These are phyloP conservation scores for Entomobrya multifasciata DNA, from an alignment of 2,888 invertebrate species.

Conservation along the genomic window DNA sequence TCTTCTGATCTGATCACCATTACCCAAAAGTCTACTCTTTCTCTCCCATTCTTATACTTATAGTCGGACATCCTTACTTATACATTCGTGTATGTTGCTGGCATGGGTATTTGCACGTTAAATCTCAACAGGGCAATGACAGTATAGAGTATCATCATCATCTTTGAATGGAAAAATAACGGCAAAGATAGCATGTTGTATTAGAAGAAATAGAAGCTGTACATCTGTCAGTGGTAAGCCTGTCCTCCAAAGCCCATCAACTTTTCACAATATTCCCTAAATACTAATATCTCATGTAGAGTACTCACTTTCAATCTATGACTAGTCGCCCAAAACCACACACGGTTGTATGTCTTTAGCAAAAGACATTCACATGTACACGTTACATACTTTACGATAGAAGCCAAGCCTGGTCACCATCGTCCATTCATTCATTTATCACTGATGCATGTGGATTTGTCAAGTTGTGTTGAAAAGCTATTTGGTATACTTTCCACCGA, in stretches of 20 bases:
- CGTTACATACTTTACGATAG: neutral
- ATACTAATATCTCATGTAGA: slow-evolving; percentile 79
- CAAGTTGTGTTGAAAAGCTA: slow-evolving; percentile 21
- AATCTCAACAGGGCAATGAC: slow-evolving; percentile 10
- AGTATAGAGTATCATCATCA: slow-evolving; percentile 11
- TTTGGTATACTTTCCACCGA: neutral
- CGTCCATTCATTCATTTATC: slow-evolving; percentile 67
- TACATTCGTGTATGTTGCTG: neutral
- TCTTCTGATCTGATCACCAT: slow-evolving; percentile 52
- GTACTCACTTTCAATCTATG: slow-evolving; percentile 61
- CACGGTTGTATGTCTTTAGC: slow-evolving; percentile 50
- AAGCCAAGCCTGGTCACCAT: slow-evolving; percentile 17
- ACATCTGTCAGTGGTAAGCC: slow-evolving; percentile 69
- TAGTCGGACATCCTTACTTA: neutral
- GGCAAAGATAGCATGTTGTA: neutral
- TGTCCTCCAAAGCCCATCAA: slow-evolving; percentile 76
- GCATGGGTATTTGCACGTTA: neutral
- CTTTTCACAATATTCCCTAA: slow-evolving; percentile 79
- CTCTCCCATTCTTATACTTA: neutral
- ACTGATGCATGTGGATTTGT: slow-evolving; percentile 62
- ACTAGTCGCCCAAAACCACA: slow-evolving; percentile 54
- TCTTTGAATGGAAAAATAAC: too few relatives aligned
- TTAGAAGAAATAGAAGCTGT: neutral
- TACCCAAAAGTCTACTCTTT: too few relatives aligned
- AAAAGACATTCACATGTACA: neutral